Conservation (phyloP, 2,888 invertebrate genomes). For the Heliconius aoede region DNA sequence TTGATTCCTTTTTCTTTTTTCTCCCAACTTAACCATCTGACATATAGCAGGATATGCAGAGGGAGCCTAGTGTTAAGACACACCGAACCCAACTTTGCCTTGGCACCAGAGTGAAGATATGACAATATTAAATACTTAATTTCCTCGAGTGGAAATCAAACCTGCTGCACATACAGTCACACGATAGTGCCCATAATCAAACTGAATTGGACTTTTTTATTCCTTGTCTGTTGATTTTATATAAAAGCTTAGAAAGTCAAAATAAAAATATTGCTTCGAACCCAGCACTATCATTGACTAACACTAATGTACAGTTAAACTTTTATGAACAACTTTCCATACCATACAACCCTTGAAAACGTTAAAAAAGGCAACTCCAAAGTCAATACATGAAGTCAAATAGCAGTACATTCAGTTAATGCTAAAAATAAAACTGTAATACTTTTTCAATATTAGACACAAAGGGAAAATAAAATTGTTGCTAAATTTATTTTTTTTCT, state of each 20-base stretch:
- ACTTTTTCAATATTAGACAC: conserved; percentile 3
- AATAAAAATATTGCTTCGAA: background rate
- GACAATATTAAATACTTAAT: too few relatives aligned
- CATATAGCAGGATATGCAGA: too few relatives aligned
- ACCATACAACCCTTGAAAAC: conserved; percentile 2
- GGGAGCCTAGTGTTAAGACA: too few relatives aligned
- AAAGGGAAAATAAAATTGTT: background rate
- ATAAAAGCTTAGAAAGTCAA: background rate
- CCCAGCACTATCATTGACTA: background rate
- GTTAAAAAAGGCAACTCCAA: conserved; percentile 3
- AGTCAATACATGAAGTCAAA: conserved; percentile 16
- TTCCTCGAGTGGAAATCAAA: too few relatives aligned
- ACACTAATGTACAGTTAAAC: background rate
- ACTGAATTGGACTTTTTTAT: too few relatives aligned
- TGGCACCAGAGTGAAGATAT: too few relatives aligned
- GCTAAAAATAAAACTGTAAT: conserved; percentile 15
- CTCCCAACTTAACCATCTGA: too few relatives aligned
- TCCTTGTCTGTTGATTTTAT: too few relatives aligned
- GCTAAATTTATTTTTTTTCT: background rate
- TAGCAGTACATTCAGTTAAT: conserved; percentile 13
- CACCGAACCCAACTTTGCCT: too few relatives aligned
- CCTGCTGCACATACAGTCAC: too few relatives aligned
- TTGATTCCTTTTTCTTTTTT: too few relatives aligned
- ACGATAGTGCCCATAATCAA: too few relatives aligned
- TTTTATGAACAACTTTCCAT: background rate